Evolutionary conservation across 2,797 vertebrate species (phyloP).

Genomic region (Thripadectes ignobilis): DNA sequence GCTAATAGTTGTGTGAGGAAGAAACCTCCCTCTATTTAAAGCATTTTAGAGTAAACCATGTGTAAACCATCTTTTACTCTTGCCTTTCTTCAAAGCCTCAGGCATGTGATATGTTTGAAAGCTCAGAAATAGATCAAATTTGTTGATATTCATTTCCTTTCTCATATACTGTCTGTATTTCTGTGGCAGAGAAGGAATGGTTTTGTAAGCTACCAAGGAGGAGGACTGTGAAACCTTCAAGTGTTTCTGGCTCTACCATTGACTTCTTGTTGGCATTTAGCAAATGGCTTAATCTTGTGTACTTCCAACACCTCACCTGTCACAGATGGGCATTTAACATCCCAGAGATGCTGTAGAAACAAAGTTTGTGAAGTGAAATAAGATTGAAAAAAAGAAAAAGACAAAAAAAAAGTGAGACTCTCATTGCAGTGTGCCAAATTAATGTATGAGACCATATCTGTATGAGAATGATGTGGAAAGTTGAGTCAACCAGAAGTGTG

Average conservation of each 20-base stretch:
- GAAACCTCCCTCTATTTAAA: background rate
- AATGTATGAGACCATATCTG: background rate
- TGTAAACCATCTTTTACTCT: background rate
- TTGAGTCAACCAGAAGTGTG: background rate
- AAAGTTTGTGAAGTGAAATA: background rate
- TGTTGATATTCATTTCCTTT: constrained; percentile 7
- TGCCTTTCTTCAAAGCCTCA: background rate
- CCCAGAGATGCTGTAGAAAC: background rate
- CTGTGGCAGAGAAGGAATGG: background rate
- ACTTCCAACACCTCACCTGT: background rate
- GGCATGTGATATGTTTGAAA: background rate
- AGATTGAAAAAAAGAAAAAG: background rate
- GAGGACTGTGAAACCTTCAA: background rate
- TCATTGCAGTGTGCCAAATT: background rate
- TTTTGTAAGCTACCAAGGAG: background rate
- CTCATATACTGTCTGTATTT: background rate
- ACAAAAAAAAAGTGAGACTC: background rate
- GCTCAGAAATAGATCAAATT: background rate
- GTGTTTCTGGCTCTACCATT: background rate
- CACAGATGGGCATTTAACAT: background rate
- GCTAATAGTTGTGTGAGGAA: background rate
- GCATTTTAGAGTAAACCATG: background rate
- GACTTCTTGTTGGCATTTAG: background rate
- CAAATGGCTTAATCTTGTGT: background rate
- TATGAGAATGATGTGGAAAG: background rate